Base-by-base conservation (phyloP, 2,888 invertebrate species). In the Axea sp. region DNA sequence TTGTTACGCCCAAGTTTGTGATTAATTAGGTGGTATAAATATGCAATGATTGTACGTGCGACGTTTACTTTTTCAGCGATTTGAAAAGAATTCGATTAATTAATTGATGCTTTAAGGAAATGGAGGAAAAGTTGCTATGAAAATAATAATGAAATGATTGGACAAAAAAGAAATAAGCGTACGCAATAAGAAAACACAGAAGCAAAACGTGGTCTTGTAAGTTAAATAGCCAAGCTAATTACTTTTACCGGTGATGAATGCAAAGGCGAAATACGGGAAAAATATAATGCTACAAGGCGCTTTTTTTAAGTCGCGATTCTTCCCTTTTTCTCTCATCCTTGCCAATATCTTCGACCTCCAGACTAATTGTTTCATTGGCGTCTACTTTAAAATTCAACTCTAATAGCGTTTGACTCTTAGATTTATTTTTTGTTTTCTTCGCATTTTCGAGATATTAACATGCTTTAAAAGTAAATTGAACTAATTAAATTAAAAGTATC, bases 221-320 rank as follows among this genome's bases (percentile, higher is more conserved):
- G 30, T 41, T 30, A 35, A 59, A 45, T 53, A 9, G 45, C 28
- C 45, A 37, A 6, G 45, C 37, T 69, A 60, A 67, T 67, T 67
- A 30, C 47, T 67, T 57, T 41, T 49, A 19, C 24, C 47, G 39
- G 35, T 37, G 47, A 64, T 64, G 64, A 15, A 51, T 31, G 49
- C 6, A 43, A 33, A 57, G 37, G 67, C 39, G 35, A 57, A 47
- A 37, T 12, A 30, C 22, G 55, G 14, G 4, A 31, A 14, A 65
- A 39, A 57, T 30, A 39, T 22, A 65, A 55, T 53, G 37, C 31
- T 19, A 8, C 9, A 37, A 37, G 30, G 7, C 2, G 11, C 26
- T 37, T 59, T 47, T 60, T 60, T 28, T 5, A 39, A 30, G 30
- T 60, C 47, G 30, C 60, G 59, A 60, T 28, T 35, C 47, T 9